Evolutionary conservation across 2,113 vertebrate genomes (phyloP), one percentile per base, ranked within the genome.

Genomic region (Aspidoscelis tigris): DNA sequence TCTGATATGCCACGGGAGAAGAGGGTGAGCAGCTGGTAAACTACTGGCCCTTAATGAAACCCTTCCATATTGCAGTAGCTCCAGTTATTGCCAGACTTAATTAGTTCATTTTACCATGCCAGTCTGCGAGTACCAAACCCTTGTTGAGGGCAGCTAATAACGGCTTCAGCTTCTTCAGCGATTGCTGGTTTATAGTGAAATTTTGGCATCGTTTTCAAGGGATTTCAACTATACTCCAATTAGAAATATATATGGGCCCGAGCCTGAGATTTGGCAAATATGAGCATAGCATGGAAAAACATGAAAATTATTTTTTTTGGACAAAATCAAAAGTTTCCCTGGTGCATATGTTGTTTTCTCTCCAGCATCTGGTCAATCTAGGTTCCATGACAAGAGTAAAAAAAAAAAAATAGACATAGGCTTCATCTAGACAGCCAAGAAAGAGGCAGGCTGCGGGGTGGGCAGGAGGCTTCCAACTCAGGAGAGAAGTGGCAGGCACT

Each of bases 11-110:
- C 80, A 81, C 75, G 82, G 89, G 7, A 88, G 88, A 86, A 94
- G 74, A 66, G 92, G 88, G 75, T 80, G 89, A 91, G 92, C 90
- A 95, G 89, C 90, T 94, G 91, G 88, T 90, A 91, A 94, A 94
- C 88, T 94, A 90, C 85, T 87, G 90, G 74, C 81, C 81, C 69
- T 88, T 92, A 92, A 87, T 93, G 92, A 92, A 88, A 70, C 76
- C 86, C 9, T 89, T 58, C 86, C 87, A 58, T 88, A 88, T 86
- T 92, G 89, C 84, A 74, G 1, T 82, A 84, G 81, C 90, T 93
- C 80, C 78, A 87, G 9, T 94, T 93, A 90, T 88, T 81, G 79
- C 90, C 84, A 87, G 91, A 87, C 77, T 89, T 93, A 93, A 90
- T 94, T 91, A 89, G 89, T 88, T 91, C 5, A 0, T 88, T 92